Evolutionary conservation across 2,113 vertebrate genomes (phyloP), one percentile per base, ranked within the genome.

Genomic region (Phainopepla nitens): DNA sequence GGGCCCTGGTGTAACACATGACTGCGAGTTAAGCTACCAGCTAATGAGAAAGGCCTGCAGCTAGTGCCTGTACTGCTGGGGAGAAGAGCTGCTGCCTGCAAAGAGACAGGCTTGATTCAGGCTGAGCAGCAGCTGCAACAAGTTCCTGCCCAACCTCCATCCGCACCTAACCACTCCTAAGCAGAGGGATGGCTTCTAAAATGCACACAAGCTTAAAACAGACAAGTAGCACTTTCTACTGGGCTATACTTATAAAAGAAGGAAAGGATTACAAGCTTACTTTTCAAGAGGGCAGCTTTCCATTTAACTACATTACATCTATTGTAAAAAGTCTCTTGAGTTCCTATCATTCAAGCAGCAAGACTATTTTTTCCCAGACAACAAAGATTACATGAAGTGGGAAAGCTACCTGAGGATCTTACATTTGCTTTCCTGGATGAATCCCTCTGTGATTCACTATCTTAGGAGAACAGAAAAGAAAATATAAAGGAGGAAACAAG

Each of bases 271-370:
- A 93, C 50, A 75, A 51, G 71, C 75, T 96, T 71, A 70, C 56
- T 93, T 95, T 90, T 73, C 80, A 70, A 87, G 39, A 86, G 33
- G 36, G 19, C 3, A 79, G 80, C 72, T 93, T 89, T 93, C 58
- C 76, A 81, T 62, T 86, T 95, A 77, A 92, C 82, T 88, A 50
- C 25, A 47, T 47, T 58, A 78, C 71, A 93, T 90, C 71, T 88
- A 89, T 13, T 81, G 47, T 54, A 87, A 83, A 72, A 93, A 78
- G 60, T 77, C 68, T 83, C 88, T 85, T n/a, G 72, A 93, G 71
- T 83, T 92, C 21, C 62, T 39, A 54, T 45, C n/a, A 57, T 82
- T 83, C 71, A 80, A 82, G 68, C 36, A 94, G 50, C 64, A 88
- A 82, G 45, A 6, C 27, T 50, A 39, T 60, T 79, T 50, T n/a